Evolutionary conservation across 37 sponge, comb jelly and placozoan species (phyloP), one percentile per base, ranked within the genome.

Genomic region (Amphimedon queenslandica): DNA sequence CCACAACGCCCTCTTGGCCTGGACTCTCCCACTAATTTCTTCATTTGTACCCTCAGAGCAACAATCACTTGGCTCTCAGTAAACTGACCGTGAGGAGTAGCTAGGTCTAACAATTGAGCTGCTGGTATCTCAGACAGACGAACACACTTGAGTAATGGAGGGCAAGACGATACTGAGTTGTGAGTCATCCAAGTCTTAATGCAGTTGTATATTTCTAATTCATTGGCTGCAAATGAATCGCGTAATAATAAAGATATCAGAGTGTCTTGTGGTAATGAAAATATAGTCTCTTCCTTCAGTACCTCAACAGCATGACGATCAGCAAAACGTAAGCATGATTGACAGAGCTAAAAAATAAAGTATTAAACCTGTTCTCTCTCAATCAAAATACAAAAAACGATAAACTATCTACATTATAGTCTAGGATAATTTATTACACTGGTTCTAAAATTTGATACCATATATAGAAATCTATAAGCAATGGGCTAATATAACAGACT

Each of bases 261-360:
- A 1, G 47, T 28, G n/a, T 39, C 53, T 57, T 58, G 38, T 21
- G 76, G 63, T 11, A 83, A 70, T 5, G 64, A 37, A 40, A 70
- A 31, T 4, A 83, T 34, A 6, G 63, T 28, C 20, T 61, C 35
- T 20, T 63, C 32, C 21, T 58, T 35, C 2, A 83, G 61, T n/a
- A 83, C 32, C 13, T 61, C 37, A 1, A 40, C 40, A 3, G 84
- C 71, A 4, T 70, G 47, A n/a, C 55, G 58, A 56, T 83, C 84
- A 47, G 76, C 40, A 55, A 73, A 76, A 8, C 37, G 20, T 23
- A 83, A 70, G 33, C 84, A 83, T 38, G 40, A 71, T 16, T 63
- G 32, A 18, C n/a, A n/a, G n/a, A n/a, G n/a, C n/a, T n/a, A n/a
- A n/a, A n/a, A n/a, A n/a, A n/a, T n/a, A n/a, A n/a, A n/a, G n/a